These are phyloP conservation scores for Reinhardtius hippoglossoides DNA, from an alignment of 2,113 vertebrate genomes.

Conservation along the genomic window DNA sequence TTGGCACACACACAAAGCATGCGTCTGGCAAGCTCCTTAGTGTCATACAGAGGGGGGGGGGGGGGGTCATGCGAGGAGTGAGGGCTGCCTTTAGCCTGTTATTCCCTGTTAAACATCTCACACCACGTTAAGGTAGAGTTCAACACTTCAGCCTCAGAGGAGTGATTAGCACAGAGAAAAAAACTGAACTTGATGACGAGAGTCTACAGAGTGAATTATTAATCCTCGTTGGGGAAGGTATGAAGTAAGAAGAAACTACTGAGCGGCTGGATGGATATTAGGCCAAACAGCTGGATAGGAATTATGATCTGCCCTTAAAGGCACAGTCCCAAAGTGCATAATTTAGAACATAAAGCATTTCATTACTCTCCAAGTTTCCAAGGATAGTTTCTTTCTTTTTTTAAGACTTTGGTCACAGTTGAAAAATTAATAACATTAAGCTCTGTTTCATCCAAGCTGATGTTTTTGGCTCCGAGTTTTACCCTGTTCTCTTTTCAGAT, in stretches of 20 bases:
- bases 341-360: conserved; percentile 72
- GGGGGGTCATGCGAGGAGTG: conserved; percentile 68
- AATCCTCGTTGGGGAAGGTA: conserved; percentile 58
- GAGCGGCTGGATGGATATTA: conserved; percentile 60
- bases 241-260: conserved; percentile 51
- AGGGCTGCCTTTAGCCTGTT: conserved; percentile 68
- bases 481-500: conserved; percentile 19
- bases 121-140: conserved; percentile 54
- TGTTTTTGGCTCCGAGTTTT: conserved; percentile 21
- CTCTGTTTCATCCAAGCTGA: conserved; percentile 35
- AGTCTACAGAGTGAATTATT: conserved; percentile 67
- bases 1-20: conserved; percentile 77
- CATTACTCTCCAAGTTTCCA: conserved; percentile 58
- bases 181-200: conserved; percentile 47
- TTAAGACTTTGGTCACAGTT: conserved; percentile 32
- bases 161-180: conserved; percentile 58
- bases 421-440: conserved; percentile 44
- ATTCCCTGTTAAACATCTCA: conserved; percentile 65
- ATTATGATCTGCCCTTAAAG: conserved; percentile 65
- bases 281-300: conserved; percentile 69
- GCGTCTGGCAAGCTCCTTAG: conserved; percentile 70
- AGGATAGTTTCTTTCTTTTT: conserved; percentile 25
- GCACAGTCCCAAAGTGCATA: conserved; percentile 65
- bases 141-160: conserved; percentile 55
- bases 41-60: conserved; percentile 50